A percentile compares a stretch with the other conserved stretches of the same genome.
Conservation (phyloP, 2,888 invertebrate genomes). For the Lottia gigantea region DNA sequence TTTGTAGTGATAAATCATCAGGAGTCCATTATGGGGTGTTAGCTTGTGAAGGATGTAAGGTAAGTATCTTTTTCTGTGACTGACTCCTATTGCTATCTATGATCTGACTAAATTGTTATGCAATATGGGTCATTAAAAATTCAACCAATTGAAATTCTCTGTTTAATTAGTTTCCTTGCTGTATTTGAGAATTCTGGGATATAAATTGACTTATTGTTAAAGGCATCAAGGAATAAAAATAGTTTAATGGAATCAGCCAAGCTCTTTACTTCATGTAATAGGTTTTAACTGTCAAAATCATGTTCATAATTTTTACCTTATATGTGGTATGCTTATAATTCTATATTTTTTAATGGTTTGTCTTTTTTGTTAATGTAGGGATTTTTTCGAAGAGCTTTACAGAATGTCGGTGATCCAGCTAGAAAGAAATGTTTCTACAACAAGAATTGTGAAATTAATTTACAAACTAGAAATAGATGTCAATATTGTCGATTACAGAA, state of each 20-base stretch:
- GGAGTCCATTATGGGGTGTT: conserved; percentile 68
- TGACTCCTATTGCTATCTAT: too few relatives aligned
- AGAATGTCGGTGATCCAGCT: conserved; percentile 67
- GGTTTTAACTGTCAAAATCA: too few relatives aligned
- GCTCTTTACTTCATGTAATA: too few relatives aligned
- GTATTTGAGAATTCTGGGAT: too few relatives aligned
- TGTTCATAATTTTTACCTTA: too few relatives aligned
- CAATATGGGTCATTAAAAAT: too few relatives aligned
- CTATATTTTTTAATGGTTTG: not conserved
- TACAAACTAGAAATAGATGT: conserved; percentile 63
- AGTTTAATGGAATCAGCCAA: too few relatives aligned
- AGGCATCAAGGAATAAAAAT: too few relatives aligned
- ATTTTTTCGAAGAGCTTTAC: conserved; percentile 66
- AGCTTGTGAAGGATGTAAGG: conserved; percentile 68
- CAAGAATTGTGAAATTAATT: conserved; percentile 67
- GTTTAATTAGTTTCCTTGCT: too few relatives aligned
- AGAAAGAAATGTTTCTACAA: conserved; percentile 67
- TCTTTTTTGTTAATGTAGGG: conserved; percentile 49
- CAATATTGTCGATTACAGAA: conserved; percentile 65
- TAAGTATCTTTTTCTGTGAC: conserved; percentile 25
- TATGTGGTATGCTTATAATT: too few relatives aligned
- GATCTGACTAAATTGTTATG: too few relatives aligned
- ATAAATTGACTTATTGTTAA: too few relatives aligned
- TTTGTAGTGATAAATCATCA: conserved; percentile 67
- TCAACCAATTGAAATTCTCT: not conserved